Percentiles rank a stretch among this genome's conserved stretches.
Evolutionary conservation across 2,888 invertebrate species (phyloP).

Genomic region (Dorcus parallelipipedus): DNA sequence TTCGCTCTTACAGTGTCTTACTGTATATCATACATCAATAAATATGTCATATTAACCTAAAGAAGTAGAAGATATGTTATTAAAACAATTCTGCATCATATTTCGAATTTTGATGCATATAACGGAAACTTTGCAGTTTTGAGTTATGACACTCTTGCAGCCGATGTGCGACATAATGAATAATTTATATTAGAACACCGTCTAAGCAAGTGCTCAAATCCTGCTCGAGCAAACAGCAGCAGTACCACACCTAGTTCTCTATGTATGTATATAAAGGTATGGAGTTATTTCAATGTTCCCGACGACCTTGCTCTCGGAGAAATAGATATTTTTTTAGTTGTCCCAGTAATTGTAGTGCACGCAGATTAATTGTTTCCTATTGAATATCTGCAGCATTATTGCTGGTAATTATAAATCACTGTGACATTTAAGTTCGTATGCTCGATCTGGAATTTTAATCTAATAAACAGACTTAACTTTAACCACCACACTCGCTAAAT

Average conservation of each 20-base stretch:
- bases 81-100: no score
- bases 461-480: neutral
- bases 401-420: neutral
- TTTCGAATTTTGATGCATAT: no score
- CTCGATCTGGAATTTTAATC: neutral
- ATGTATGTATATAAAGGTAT: neutral
- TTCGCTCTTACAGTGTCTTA: no score
- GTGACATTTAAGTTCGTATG: neutral
- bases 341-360: constrained; percentile 1
- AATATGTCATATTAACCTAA: no score
- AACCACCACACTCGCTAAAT: neutral
- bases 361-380: constrained; percentile 8
- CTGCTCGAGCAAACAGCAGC: neutral
- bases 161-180: neutral
- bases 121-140: no score
- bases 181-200: neutral
- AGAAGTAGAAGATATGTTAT: no score
- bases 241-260: constrained; percentile 2
- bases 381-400: constrained; percentile 1
- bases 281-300: neutral
- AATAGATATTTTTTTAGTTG: neutral
- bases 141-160: no score
- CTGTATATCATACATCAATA: no score
- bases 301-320: constrained; percentile 4
- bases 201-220: neutral